Evolutionary conservation across 2,113 vertebrate genomes (phyloP), one percentile per base, ranked within the genome.

Genomic region (Corynorhinus townsendii): DNA sequence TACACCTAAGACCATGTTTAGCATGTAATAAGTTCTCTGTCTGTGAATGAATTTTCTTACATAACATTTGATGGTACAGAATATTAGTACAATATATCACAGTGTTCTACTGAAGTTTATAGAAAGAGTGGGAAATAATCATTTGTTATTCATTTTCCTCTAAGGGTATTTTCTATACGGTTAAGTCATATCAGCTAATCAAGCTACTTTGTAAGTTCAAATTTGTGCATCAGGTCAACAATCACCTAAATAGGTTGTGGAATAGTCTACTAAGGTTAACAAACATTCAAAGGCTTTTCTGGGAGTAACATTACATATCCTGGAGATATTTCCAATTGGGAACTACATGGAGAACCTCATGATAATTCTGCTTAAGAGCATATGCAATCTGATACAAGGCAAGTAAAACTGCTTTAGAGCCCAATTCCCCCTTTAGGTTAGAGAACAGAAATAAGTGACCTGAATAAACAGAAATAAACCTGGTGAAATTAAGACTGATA

Each of bases 401-500:
- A 79, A 77, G 30, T 47, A 62, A 81, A 1, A 54, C 64, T 96
- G 17, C 52, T 95, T 76, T 83, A n/a, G 77, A 80, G 5, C 7
- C 33, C 28, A 90, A 82, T 88, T 86, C 91, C 20, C 22, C 40
- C 11, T 89, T 83, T 64, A 83, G n/a, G 19, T 73, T 45, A 84
- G 90, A 97, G 2, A 90, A 33, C 3, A 84, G 64, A 54, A 90
- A 62, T 11, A 91, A 16, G 19, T 54, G 77, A 85, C 16, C 8
- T 84, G 38, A 89, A 40, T 40, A 40, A 40, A 40, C 38, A 40
- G 38, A 19, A 81, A 1, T 62, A 81, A 81, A 59, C 77, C 54
- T 93, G 45, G 33, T 85, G 84, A 87, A 87, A 83, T 89, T 88
- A 86, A 84, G 35, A 9, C n/a, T 40, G 38, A 81, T 83, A 80